These are phyloP conservation scores for Phrynocephalus forsythii DNA, from an alignment of 2,797 vertebrate genomes.

Conservation along the genomic window DNA sequence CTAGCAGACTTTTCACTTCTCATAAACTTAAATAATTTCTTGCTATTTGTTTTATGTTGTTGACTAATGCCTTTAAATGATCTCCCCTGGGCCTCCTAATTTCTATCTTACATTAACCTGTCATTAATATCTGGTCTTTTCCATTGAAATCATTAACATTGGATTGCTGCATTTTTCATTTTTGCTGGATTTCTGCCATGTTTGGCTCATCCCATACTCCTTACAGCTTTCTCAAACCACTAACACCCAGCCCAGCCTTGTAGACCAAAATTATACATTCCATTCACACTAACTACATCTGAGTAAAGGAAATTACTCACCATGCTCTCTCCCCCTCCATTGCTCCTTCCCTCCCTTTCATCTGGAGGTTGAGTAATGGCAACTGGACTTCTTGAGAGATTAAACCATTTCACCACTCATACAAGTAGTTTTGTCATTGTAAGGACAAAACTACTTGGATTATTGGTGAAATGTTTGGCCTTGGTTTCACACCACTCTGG, in stretches of 20 bases:
- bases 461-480: too few relatives aligned
- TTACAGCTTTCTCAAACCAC: background rate
- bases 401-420: too few relatives aligned
- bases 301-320: background rate
- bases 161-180: background rate
- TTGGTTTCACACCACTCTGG: too few relatives aligned
- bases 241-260: background rate
- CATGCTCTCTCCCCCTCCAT: background rate
- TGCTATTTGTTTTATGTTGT: slow-evolving; percentile 25
- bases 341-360: too few relatives aligned
- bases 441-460: too few relatives aligned
- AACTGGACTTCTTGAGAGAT: too few relatives aligned
- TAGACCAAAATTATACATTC: background rate
- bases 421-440: too few relatives aligned
- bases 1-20: slow-evolving; percentile 30
- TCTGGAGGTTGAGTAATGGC: too few relatives aligned
- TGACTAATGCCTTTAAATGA: slow-evolving; percentile 38
- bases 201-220: background rate
- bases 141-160: background rate
- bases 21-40: slow-evolving; percentile 43
- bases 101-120: slow-evolving; percentile 28
- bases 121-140: slow-evolving; percentile 34
- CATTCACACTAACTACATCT: background rate
- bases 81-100: slow-evolving; percentile 30
- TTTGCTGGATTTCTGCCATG: slow-evolving; percentile 1